These are phyloP conservation scores for Rotaria magnacalcarata DNA, from an alignment of 2,888 invertebrate genomes.

Conservation along the genomic window DNA sequence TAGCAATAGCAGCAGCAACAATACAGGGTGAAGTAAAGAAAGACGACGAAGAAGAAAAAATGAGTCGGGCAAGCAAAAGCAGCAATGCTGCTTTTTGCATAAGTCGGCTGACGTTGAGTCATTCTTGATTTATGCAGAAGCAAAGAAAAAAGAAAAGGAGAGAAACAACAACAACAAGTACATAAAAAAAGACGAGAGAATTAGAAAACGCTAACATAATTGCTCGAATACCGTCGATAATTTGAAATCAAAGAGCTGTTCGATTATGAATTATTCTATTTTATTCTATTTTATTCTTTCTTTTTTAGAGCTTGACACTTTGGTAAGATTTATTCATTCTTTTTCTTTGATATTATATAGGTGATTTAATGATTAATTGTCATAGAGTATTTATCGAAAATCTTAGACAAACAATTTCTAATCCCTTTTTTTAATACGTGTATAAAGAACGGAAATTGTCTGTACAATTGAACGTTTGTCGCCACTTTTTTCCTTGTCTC, in stretches of 20 bases:
- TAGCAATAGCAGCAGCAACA: neutral
- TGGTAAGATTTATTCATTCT: neutral
- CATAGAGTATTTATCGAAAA: neutral
- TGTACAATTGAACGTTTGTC: neutral
- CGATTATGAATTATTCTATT: no score
- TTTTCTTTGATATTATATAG: neutral
- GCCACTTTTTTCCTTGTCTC: neutral
- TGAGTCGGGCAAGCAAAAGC: neutral
- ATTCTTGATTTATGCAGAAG: neutral
- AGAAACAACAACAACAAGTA: no score
- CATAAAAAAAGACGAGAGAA: neutral
- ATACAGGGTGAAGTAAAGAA: neutral
- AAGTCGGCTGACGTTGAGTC: neutral
- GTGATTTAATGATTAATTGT: constrained; percentile 2
- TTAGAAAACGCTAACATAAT: neutral
- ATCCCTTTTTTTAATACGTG: neutral
- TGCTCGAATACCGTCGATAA: neutral
- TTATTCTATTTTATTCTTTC: no score
- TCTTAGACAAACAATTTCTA: neutral
- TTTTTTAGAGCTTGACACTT: neutral
- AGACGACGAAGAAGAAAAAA: neutral
- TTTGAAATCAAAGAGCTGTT: no score
- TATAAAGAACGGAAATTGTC: neutral
- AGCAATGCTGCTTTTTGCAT: neutral
- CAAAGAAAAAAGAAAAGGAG: neutral